phyloP scores from a whole-genome alignment of 1,140 invertebrate genomes.

The Phortica variegata region DNA sequence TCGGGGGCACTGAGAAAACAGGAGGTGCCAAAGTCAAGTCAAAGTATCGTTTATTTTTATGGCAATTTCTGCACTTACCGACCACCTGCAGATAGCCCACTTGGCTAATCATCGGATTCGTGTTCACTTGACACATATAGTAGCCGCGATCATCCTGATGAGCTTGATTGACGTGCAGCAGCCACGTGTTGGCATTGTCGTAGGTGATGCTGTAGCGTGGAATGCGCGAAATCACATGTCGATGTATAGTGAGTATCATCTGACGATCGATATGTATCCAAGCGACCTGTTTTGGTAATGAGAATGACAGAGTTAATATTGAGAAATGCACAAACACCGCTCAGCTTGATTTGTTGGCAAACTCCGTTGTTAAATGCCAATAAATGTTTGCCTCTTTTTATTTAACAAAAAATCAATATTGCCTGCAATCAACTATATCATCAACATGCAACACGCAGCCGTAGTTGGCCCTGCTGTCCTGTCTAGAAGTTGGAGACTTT shows the following conservation, averaged over 20 bases:
- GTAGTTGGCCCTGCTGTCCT: background rate
- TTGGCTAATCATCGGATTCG: conserved; percentile 94
- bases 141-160: conserved; percentile 87
- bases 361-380: too few species aligned
- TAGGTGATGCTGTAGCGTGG: conserved; percentile 85
- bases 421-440: too few species aligned
- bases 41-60: background rate
- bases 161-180: conserved; percentile 82
- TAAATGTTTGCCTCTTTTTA: too few species aligned
- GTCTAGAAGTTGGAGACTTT: background rate
- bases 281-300: too few species aligned
- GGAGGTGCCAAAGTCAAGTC: background rate
- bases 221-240: conserved; percentile 84
- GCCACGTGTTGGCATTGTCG: conserved; percentile 89
- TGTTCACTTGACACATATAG: conserved; percentile 93
- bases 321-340: too few species aligned
- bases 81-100: conserved; percentile 92
- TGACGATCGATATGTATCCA: conserved; percentile 94
- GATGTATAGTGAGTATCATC: conserved; percentile 89
- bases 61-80: conserved; percentile 66
- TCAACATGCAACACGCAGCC: too few species aligned
- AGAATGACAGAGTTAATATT: too few species aligned
- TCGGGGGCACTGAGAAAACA: conserved; percentile 76
- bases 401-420: too few species aligned
- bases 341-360: too few species aligned